Conservation (phyloP, 2,888 invertebrate species). For the Bellardia bayeri region DNA sequence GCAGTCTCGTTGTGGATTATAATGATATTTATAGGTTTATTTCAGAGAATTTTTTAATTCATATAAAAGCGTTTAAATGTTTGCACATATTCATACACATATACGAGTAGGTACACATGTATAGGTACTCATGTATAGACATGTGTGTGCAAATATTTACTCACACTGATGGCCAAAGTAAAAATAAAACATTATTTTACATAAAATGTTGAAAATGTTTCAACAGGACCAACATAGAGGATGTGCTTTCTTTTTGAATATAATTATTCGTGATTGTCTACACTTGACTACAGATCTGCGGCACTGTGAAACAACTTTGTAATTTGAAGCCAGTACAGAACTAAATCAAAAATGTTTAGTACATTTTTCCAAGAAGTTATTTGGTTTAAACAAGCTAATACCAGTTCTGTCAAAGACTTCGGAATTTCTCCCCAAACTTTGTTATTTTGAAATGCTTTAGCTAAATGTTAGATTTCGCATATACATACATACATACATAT, state of each 20-base stretch:
- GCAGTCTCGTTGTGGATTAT: conserved; percentile 56
- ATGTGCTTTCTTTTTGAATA: conserved; percentile 37
- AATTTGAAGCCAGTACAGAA: no score
- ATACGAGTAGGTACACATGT: neutral
- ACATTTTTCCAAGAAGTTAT: no score
- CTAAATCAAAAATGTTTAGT: no score
- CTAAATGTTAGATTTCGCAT: no score
- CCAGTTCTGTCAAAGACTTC: no score
- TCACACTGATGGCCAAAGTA: neutral
- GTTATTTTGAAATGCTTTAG: no score
- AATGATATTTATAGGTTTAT: conserved; percentile 68
- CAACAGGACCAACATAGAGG: conserved; percentile 34
- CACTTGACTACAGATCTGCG: conserved; percentile 17
- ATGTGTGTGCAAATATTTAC: conserved; percentile 8
- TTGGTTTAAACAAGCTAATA: no score
- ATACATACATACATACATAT: no score
- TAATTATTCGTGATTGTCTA: conserved; percentile 54
- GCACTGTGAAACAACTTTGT: neutral
- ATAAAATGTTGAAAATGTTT: conserved; percentile 58
- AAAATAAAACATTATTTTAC: conserved; percentile 45
- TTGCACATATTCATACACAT: neutral
- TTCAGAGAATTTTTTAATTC: conserved; percentile 31
- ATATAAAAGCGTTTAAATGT: conserved; percentile 31
- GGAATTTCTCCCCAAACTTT: no score
- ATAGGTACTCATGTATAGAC: neutral